Evolutionary conservation across 1,140 invertebrate species (phyloP).

Genomic region (Brachionus calyciflorus): DNA sequence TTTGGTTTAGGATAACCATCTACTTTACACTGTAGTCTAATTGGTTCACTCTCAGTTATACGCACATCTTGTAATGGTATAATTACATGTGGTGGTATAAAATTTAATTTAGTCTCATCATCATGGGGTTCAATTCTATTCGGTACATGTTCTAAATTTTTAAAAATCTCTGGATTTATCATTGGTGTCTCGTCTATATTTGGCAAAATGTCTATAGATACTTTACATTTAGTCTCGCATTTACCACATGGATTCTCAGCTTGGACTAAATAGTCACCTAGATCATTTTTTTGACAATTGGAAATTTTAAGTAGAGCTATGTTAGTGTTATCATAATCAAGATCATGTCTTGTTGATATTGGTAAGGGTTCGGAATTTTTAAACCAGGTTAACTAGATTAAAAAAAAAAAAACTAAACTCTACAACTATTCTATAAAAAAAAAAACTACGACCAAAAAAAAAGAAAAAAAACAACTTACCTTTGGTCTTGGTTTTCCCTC

Average conservation of each 20-base stretch:
- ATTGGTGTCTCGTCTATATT: constrained; percentile 46
- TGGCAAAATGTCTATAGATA: constrained; percentile 24
- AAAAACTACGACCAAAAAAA: no score
- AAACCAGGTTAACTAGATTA: constrained; percentile 40
- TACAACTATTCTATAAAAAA: constrained; percentile 1
- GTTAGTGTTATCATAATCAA: constrained; percentile 9
- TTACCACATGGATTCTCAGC: constrained; percentile 24
- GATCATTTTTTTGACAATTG: constrained; percentile 23
- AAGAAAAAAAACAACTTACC: constrained; percentile 54
- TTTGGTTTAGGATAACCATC: constrained; percentile 45
- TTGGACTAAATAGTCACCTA: constrained; percentile 4
- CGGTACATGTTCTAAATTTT: constrained; percentile 13
- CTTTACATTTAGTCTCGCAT: constrained; percentile 4
- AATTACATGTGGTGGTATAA: constrained; percentile 40
- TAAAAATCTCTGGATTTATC: constrained; percentile 41
- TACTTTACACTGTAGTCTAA: constrained; percentile 19
- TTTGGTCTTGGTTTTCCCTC: constrained; percentile 61
- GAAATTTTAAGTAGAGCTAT: constrained; percentile 13
- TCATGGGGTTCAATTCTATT: neutral
- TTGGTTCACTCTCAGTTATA: constrained; percentile 22
- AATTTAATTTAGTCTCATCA: neutral
- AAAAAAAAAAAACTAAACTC: neutral
- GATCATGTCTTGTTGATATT: neutral
- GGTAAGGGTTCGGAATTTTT: constrained; percentile 29
- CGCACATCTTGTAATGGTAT: neutral